Conservation (phyloP, 64 coral and sea anemone species). For the Dendrophyllia cribrosa region DNA sequence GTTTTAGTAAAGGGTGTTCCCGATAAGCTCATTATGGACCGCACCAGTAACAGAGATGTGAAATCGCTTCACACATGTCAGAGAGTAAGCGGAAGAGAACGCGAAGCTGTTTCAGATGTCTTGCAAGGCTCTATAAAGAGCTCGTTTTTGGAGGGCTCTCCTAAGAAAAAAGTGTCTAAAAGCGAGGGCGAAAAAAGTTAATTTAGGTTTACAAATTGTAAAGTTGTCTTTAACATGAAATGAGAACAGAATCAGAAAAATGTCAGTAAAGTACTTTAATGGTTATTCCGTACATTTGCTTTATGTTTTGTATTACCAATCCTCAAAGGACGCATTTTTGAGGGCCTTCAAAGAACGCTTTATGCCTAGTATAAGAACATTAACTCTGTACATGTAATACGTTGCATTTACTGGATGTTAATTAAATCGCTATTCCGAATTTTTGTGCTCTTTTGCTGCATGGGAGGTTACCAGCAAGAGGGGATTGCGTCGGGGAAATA, state of each 20-base stretch:
- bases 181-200: background rate
- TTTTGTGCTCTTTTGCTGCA: background rate
- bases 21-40: slow-evolving; percentile 27
- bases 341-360: background rate
- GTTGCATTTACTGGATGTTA: background rate
- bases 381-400: background rate
- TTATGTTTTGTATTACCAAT: background rate
- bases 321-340: background rate
- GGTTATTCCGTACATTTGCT: background rate
- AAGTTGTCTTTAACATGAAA: background rate
- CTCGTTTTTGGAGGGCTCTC: background rate
- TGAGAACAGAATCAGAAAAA: background rate
- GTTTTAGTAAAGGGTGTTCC: slow-evolving; percentile 18
- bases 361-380: background rate
- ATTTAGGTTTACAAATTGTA: background rate
- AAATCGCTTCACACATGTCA: slow-evolving; percentile 38
- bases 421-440: background rate
- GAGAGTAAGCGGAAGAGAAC: slow-evolving; percentile 22
- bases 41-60: slow-evolving; percentile 3
- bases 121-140: background rate
- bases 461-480: background rate
- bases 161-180: background rate
- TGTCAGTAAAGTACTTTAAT: background rate
- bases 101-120: slow-evolving; percentile 12
- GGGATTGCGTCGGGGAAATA: background rate